phyloP scores from a whole-genome alignment of 2,797 vertebrate species.

The Podarcis siculus region DNA sequence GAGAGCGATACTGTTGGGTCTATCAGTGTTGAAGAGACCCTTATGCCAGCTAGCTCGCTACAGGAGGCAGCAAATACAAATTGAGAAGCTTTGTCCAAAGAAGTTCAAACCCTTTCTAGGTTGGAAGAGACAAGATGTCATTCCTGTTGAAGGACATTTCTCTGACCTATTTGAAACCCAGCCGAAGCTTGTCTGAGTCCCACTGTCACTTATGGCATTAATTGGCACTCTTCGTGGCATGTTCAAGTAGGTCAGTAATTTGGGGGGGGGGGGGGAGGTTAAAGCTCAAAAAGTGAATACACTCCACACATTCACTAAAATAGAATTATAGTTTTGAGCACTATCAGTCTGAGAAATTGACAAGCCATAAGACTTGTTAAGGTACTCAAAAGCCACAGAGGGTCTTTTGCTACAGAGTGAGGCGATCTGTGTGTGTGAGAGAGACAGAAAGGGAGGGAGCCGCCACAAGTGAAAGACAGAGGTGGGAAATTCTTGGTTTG shows the following conservation, averaged over 20 bases:
- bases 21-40: no score
- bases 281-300: background rate
- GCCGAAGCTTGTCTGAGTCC: background rate
- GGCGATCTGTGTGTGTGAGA: no score
- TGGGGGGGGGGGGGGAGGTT: background rate
- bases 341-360: background rate
- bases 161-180: background rate
- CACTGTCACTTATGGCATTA: conserved; percentile 23
- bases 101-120: background rate
- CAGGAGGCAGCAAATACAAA: no score
- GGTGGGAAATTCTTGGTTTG: no score
- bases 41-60: no score
- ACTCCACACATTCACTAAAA: background rate
- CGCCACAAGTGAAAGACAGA: no score
- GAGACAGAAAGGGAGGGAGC: no score
- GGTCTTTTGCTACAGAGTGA: no score
- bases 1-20: no score
- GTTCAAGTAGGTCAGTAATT: background rate
- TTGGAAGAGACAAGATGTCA: conserved; percentile 18
- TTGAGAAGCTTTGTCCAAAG: background rate
- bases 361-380: background rate
- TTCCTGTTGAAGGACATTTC: background rate
- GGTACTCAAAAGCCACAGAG: no score
- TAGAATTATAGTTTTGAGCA: background rate
- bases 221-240: conserved; percentile 36